Base-by-base conservation (phyloP, 1,140 invertebrate species). In the Halictus rubicundus region DNA sequence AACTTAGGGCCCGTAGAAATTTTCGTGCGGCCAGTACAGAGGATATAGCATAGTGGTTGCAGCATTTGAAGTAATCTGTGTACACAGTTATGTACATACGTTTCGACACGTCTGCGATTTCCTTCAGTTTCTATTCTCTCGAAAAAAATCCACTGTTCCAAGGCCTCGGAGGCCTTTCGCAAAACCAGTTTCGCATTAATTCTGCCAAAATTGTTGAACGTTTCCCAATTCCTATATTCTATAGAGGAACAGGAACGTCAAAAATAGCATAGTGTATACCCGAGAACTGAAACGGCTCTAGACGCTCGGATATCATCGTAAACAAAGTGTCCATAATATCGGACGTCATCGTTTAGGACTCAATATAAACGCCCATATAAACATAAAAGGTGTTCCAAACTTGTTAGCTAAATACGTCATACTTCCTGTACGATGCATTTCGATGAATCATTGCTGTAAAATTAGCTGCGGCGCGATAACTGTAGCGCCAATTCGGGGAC, bases 321-420 rank as follows among this genome's bases (percentile, higher is more conserved):
- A 46, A 66, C 64, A 66, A 63, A 63, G n/a, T 46, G 9, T n/a
- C 12, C 64, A 46, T 39, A 25, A 39, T 25, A 16, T 23, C 39
- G 9, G 10, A 19, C 37, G 42, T 66, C 23, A 66, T 25, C 64
- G 64, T 12, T 10, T 66, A 46, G n/a, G 64, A 16, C 37, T 21
- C 37, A 5, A 42, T 39, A 42, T 66, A 66, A 66, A 46, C 39
- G 23, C 32, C 3, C 1, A 32, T 32, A 5, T 32, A 32, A 4
- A 65, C 64, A 39, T 23, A 23, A 66, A 66, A 66, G 64, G n/a
- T 23, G 46, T 46, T 66, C 64, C n/a, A n/a, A 39, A 66, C 25
- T 46, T 39, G 64, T 39, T 6, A 25, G 64, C 25, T 16, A 3
- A 39, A 46, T 12, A 46, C 14, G n/a, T 25, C 10, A 42, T 25